phyloP scores from a whole-genome alignment of 1,140 invertebrate species.

The Augochlora pura region DNA sequence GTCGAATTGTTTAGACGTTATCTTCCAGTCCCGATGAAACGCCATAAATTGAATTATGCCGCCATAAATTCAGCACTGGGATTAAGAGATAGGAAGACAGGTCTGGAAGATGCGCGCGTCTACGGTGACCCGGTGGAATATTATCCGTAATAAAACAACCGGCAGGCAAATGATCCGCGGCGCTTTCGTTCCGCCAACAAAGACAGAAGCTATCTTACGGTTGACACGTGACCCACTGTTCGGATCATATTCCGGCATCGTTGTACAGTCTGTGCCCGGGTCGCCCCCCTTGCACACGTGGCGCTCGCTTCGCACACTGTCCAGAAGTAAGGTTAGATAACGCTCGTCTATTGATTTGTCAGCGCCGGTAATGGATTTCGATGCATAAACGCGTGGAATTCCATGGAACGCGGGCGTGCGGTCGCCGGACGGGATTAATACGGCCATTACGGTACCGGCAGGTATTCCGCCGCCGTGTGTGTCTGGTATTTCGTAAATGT shows the following conservation, averaged over 20 bases:
- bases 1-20: too few relatives aligned
- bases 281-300: not conserved
- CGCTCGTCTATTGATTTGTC: constrained; percentile 56
- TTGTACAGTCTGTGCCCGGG: constrained; percentile 5
- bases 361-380: constrained; percentile 57
- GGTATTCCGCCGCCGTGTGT: constrained; percentile 43
- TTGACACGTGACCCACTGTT: not conserved
- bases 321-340: constrained; percentile 21
- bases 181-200: not conserved
- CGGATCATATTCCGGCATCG: not conserved
- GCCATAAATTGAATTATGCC: too few relatives aligned
- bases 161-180: too few relatives aligned
- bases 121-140: too few relatives aligned
- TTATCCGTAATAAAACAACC: too few relatives aligned
- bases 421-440: constrained; percentile 53
- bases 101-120: too few relatives aligned
- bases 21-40: too few relatives aligned
- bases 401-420: constrained; percentile 46
- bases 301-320: not conserved
- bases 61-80: too few relatives aligned
- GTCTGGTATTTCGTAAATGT: constrained; percentile 50
- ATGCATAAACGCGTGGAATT: constrained; percentile 56
- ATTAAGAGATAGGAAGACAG: too few relatives aligned
- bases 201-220: not conserved
- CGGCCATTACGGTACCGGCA: constrained; percentile 48